Conservation (phyloP, 1,140 invertebrate species). For the Saccostrea echinata region DNA sequence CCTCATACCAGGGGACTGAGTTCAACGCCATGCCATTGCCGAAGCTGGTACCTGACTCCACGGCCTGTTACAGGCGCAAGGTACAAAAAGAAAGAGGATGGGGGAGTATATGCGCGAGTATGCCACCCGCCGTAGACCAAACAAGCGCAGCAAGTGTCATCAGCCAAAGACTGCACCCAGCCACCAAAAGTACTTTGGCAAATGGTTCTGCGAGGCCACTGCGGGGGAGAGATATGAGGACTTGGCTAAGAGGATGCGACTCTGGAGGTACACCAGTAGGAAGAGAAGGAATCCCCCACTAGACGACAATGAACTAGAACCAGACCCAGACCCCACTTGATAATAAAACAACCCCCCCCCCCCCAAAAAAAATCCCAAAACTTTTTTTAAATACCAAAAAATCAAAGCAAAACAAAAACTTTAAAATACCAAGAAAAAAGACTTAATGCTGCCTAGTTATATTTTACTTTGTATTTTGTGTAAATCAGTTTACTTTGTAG, state of each 20-base stretch:
- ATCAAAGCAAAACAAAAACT: neutral
- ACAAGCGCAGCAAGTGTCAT: neutral
- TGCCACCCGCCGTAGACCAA: neutral
- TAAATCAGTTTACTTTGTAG: neutral
- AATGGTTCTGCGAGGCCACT: neutral
- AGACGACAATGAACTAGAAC: neutral
- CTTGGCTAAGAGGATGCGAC: neutral
- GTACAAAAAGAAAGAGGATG: neutral
- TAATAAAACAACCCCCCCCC: neutral
- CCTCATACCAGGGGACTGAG: no score
- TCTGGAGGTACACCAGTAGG: neutral
- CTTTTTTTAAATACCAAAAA: neutral
- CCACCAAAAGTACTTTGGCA: neutral
- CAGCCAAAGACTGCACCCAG: neutral
- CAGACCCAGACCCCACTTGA: neutral
- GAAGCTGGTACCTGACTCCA: neutral
- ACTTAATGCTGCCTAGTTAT: constrained; percentile 6
- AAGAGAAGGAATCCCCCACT: neutral
- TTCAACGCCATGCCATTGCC: no score
- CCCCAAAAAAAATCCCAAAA: no score
- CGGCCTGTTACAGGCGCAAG: neutral
- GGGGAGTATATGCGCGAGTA: neutral
- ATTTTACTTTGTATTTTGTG: neutral
- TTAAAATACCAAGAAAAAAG: neutral
- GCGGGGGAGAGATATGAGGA: neutral